Conservation (phyloP, 2,113 vertebrate species). For the Shinisaurus crocodilurus region DNA sequence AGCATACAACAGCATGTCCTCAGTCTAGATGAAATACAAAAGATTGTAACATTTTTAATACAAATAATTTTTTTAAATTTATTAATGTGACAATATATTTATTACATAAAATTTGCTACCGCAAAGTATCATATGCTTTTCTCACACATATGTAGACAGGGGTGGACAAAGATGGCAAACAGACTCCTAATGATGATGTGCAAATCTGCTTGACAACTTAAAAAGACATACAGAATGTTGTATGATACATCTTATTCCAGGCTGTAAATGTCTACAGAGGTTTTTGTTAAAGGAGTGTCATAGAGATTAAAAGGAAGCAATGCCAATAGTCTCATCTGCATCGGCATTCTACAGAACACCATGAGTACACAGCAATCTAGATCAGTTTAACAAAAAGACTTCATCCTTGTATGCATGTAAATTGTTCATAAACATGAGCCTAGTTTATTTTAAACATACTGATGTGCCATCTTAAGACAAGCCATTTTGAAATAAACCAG, state of each 20-base stretch:
- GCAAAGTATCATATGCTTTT: slow-evolving; percentile 89
- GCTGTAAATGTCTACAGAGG: slow-evolving; percentile 80
- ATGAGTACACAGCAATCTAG: slow-evolving; percentile 70
- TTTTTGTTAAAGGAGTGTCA: slow-evolving; percentile 75
- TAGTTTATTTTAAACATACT: slow-evolving; percentile 84
- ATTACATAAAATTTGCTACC: slow-evolving; percentile 95
- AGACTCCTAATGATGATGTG: slow-evolving; percentile 85
- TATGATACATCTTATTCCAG: slow-evolving; percentile 78
- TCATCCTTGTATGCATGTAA: slow-evolving; percentile 69
- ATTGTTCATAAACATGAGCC: slow-evolving; percentile 76
- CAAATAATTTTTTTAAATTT: slow-evolving; percentile 89
- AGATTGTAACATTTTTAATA: slow-evolving; percentile 82
- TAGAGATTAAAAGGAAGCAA: slow-evolving; percentile 77
- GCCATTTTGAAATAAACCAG: slow-evolving; percentile 71
- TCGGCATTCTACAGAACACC: slow-evolving; percentile 73
- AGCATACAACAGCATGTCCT: slow-evolving; percentile 85
- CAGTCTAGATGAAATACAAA: slow-evolving; percentile 83
- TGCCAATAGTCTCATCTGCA: slow-evolving; percentile 75
- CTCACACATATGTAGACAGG: slow-evolving; percentile 89
- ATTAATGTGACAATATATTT: slow-evolving; percentile 90
- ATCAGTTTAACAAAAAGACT: slow-evolving; percentile 68
- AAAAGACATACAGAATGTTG: slow-evolving; percentile 83
- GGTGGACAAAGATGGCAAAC: slow-evolving; percentile 81
- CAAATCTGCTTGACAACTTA: slow-evolving; percentile 88
- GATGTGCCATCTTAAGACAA: slow-evolving; percentile 90